Percentiles rank a stretch among this genome's conserved stretches.
Conservation (phyloP, 2,113 vertebrate genomes). For the Zingel zingel region DNA sequence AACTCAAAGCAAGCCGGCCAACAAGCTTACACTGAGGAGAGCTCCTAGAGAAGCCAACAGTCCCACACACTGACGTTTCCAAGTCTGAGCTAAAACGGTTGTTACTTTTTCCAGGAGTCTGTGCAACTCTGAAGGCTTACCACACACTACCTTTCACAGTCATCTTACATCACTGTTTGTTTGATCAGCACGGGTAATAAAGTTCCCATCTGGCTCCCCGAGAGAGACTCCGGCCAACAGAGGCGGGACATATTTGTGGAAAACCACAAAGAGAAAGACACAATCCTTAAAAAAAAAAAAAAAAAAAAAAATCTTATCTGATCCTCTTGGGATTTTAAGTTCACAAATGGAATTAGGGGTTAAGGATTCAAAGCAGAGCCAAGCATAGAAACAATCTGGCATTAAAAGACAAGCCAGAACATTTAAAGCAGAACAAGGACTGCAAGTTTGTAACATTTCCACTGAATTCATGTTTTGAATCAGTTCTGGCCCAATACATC, state of each 20-base stretch:
- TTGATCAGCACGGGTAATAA: conserved; percentile 76
- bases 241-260: conserved; percentile 51
- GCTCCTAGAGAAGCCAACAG: conserved; percentile 23
- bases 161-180: conserved; percentile 74
- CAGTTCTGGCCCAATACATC: neutral
- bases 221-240: conserved; percentile 43
- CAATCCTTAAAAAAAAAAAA: neutral
- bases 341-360: conserved; percentile 33
- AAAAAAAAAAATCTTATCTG: conserved; percentile 33
- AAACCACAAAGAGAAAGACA: conserved; percentile 48
- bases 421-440: neutral
- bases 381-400: neutral
- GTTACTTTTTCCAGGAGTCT: conserved; percentile 61
- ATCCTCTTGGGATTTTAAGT: conserved; percentile 40
- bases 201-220: conserved; percentile 74
- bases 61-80: conserved; percentile 43
- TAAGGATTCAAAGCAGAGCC: conserved; percentile 9
- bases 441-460: neutral
- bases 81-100: conserved; percentile 61
- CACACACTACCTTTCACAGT: conserved; percentile 61
- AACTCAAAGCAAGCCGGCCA: conserved; percentile 14
- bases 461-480: neutral
- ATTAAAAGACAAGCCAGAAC: neutral
- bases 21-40: conserved; percentile 39
- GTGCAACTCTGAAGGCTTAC: conserved; percentile 22